phyloP scores from a whole-genome alignment of 2,888 invertebrate species.

The Troides helena region DNA sequence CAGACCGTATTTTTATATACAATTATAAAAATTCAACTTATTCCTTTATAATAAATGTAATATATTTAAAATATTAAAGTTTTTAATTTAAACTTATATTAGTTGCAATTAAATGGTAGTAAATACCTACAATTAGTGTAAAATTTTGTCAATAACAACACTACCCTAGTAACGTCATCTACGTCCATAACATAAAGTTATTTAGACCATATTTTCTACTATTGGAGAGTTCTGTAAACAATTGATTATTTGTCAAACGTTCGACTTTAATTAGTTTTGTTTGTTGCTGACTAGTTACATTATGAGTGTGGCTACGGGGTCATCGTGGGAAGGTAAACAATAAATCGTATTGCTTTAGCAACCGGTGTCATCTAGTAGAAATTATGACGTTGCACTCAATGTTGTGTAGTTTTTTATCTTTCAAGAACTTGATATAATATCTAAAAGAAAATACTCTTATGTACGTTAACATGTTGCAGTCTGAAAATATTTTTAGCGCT shows the following conservation, averaged over 20 bases:
- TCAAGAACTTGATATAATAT: not conserved
- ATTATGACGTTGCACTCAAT: constrained; percentile 26
- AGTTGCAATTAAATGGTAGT: no score
- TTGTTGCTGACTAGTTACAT: not conserved
- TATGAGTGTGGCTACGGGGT: constrained; percentile 22
- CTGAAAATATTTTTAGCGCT: no score
- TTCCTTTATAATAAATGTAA: no score
- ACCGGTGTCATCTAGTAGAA: constrained; percentile 16
- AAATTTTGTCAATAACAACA: not conserved
- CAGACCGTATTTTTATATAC: no score
- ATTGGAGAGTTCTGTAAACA: constrained; percentile 13
- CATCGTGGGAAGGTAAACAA: constrained; percentile 28
- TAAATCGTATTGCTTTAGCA: not conserved
- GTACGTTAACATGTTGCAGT: not conserved
- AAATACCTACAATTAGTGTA: no score
- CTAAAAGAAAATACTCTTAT: not conserved
- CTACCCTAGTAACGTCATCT: constrained; percentile 13
- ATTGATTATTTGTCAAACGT: not conserved
- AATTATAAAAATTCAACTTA: no score
- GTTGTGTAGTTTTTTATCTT: constrained; percentile 3
- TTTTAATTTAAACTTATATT: no score
- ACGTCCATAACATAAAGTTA: constrained; percentile 7
- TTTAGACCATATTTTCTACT: not conserved
- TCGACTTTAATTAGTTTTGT: not conserved
- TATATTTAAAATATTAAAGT: no score